Percentiles rank a stretch among this genome's conserved stretches.
Evolutionary conservation across 1,140 invertebrate species (phyloP).

Genomic region (Drosophila kanapiae): DNA sequence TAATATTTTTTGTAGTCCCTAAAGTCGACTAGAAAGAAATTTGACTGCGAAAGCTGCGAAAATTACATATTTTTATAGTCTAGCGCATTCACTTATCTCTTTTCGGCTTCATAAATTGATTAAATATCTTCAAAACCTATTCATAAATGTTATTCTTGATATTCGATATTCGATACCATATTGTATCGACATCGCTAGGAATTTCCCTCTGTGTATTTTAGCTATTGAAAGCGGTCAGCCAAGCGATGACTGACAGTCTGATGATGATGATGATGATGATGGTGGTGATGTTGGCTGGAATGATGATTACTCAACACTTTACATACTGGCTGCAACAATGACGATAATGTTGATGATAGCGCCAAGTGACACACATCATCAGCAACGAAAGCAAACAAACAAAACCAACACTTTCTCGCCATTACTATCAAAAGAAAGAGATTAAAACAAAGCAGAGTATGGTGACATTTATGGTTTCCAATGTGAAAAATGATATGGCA

Average conservation of each 20-base stretch:
- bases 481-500: background rate
- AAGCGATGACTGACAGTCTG: slow-evolving; percentile 17
- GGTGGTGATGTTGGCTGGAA: slow-evolving; percentile 22
- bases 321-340: slow-evolving; percentile 32
- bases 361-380: slow-evolving; percentile 51
- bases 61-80: too few relatives aligned
- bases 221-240: slow-evolving; percentile 37
- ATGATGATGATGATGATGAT: slow-evolving; percentile 13
- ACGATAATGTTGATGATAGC: slow-evolving; percentile 31
- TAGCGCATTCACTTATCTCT: too few relatives aligned
- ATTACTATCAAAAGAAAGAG: slow-evolving; percentile 8
- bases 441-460: slow-evolving; percentile 2
- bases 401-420: slow-evolving; percentile 36
- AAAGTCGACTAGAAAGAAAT: too few relatives aligned
- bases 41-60: too few relatives aligned
- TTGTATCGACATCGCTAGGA: too few relatives aligned
- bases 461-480: background rate
- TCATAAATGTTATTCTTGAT: background rate
- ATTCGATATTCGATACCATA: too few relatives aligned
- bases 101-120: too few relatives aligned
- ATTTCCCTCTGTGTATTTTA: slow-evolving; percentile 14
- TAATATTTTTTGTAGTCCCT: too few relatives aligned
- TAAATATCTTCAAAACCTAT: background rate
- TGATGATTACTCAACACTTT: slow-evolving; percentile 63
- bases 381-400: slow-evolving; percentile 25